These are phyloP conservation scores for Atherinomorus stipes DNA, from an alignment of 2,113 vertebrate species.

Conservation along the genomic window DNA sequence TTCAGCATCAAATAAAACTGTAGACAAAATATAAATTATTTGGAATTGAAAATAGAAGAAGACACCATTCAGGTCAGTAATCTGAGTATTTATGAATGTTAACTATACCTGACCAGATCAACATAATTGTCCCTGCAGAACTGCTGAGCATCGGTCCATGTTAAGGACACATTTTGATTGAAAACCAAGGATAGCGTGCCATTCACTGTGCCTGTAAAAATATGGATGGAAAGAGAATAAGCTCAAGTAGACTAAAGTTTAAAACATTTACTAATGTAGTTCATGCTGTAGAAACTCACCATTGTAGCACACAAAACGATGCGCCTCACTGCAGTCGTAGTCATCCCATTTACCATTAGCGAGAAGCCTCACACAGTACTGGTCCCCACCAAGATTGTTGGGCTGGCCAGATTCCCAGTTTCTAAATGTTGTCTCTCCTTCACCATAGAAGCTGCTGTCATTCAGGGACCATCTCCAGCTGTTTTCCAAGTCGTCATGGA, in stretches of 20 bases:
- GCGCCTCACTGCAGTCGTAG: rapidly evolving
- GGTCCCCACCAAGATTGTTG: background rate
- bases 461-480: constrained; percentile 61
- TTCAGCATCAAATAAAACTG: too few species aligned
- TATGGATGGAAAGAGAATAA: background rate
- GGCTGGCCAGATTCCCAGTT: background rate
- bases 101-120: constrained; percentile 46
- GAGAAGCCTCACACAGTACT: constrained; percentile 3
- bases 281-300: constrained; percentile 28
- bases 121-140: constrained; percentile 37
- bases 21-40: too few species aligned
- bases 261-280: background rate
- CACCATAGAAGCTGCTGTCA: constrained; percentile 36
- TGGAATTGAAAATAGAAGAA: background rate
- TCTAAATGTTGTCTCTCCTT: constrained; percentile 33
- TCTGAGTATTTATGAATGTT: background rate
- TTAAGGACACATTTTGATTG: background rate
- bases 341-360: constrained; percentile 15
- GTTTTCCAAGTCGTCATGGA: constrained; percentile 39
- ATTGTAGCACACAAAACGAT: constrained; percentile 24
- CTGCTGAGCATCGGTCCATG: constrained; percentile 24
- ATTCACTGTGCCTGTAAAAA: constrained; percentile 3
- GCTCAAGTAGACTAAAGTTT: background rate
- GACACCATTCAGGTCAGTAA: background rate
- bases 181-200: background rate